A percentile compares a stretch with the other conserved stretches of the same genome.
Conservation (phyloP, 2,888 invertebrate species). For the Leucophora obtusa region DNA sequence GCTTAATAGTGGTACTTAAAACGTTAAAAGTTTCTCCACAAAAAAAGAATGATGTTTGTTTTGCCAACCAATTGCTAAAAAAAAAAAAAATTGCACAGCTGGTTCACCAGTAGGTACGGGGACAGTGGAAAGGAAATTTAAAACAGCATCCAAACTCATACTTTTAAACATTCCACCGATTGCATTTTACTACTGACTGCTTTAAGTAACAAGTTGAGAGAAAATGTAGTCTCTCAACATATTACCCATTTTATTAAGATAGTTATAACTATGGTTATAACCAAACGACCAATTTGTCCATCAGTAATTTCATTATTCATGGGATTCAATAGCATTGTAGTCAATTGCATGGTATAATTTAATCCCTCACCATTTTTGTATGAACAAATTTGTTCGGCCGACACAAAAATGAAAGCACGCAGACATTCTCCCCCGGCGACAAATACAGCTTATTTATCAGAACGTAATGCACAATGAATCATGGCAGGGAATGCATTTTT, state of each 20-base stretch:
- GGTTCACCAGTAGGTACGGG: constrained; percentile 85
- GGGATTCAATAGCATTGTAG: constrained; percentile 84
- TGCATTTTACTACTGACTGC: constrained; percentile 85
- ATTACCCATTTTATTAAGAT: constrained; percentile 83
- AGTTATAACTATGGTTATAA: too few relatives aligned
- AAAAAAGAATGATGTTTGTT: constrained; percentile 84
- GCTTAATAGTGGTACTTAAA: too few relatives aligned
- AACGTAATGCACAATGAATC: constrained; percentile 82
- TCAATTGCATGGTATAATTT: constrained; percentile 83
- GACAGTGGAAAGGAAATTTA: constrained; percentile 85
- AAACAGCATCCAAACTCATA: constrained; percentile 85
- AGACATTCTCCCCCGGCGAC: constrained; percentile 86
- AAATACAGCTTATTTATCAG: constrained; percentile 83
- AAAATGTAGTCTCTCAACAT: constrained; percentile 84
- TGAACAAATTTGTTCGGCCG: constrained; percentile 82
- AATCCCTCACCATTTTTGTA: constrained; percentile 81
- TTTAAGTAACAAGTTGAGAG: constrained; percentile 84
- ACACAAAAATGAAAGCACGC: constrained; percentile 82
- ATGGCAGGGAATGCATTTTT: constrained; percentile 84
- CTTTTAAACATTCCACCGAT: constrained; percentile 83
- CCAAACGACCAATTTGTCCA: constrained; percentile 84
- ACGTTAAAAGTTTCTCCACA: too few relatives aligned
- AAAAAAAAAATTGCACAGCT: too few relatives aligned
- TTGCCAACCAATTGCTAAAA: constrained; percentile 84
- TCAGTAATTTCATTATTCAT: constrained; percentile 84